Evolutionary conservation across 2,888 invertebrate species (phyloP).

Genomic region (Pseudococcus jackbeardsleyi): DNA sequence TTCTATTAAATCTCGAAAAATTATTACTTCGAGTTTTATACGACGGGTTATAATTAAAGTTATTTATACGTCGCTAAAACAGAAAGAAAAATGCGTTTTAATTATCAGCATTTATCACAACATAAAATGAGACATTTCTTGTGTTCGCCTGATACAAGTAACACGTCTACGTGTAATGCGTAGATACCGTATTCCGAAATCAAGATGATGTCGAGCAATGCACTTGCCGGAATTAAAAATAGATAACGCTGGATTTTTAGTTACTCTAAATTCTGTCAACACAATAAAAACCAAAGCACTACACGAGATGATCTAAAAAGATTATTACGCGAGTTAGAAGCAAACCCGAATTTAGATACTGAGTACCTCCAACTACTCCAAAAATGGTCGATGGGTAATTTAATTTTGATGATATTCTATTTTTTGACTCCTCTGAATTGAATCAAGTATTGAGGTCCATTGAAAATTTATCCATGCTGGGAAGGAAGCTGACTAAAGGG

Average conservation of each 20-base stretch:
- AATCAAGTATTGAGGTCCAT: too few species aligned
- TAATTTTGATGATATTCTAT: too few species aligned
- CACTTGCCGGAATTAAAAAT: constrained; percentile 36
- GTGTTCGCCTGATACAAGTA: background rate
- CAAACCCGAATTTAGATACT: background rate
- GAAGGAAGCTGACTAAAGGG: too few species aligned
- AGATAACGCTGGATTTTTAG: background rate
- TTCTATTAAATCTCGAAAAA: constrained; percentile 1
- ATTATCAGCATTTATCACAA: constrained; percentile 38
- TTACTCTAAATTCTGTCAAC: constrained; percentile 3
- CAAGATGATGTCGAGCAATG: constrained; percentile 3
- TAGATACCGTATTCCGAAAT: background rate
- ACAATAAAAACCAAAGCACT: background rate
- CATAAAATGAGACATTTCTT: background rate
- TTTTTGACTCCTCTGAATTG: too few species aligned
- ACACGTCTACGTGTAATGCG: background rate
- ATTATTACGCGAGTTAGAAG: background rate
- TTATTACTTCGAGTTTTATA: constrained; percentile 9
- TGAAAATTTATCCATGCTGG: too few species aligned
- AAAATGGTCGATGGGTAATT: too few species aligned
- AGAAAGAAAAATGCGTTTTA: constrained; percentile 37
- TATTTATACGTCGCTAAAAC: constrained; percentile 12
- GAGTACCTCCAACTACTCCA: too few species aligned
- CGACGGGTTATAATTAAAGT: constrained; percentile 24
- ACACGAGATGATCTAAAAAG: background rate